These are phyloP conservation scores for Oscheius myriophilus DNA, from an alignment of 2,888 invertebrate species.

Conservation along the genomic window DNA sequence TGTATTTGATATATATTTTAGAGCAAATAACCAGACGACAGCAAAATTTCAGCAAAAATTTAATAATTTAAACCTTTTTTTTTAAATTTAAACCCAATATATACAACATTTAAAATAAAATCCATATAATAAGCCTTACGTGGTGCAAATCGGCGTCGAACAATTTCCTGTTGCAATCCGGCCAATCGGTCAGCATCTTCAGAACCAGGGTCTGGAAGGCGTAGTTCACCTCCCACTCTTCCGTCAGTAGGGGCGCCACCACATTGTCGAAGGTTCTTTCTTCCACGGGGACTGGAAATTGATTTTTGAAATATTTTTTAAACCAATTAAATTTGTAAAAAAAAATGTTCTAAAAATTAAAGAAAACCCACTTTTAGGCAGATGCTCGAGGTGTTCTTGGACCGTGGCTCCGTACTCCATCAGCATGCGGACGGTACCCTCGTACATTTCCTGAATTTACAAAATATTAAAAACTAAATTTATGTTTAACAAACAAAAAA, in stretches of 20 bases:
- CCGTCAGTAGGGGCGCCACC: slow-evolving; percentile 62
- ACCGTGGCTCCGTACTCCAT: slow-evolving; percentile 69
- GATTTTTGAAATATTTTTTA: too few relatives aligned
- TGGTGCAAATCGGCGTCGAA: slow-evolving; percentile 65
- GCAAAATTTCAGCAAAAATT: too few relatives aligned
- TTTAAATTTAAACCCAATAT: too few relatives aligned
- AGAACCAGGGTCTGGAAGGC: slow-evolving; percentile 66
- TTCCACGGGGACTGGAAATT: slow-evolving; percentile 39
- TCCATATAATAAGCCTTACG: slow-evolving; percentile 34
- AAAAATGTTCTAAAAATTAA: background rate
- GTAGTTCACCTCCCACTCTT: slow-evolving; percentile 67
- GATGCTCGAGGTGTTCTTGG: slow-evolving; percentile 64
- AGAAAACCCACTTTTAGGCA: slow-evolving; percentile 50
- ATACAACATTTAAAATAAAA: background rate
- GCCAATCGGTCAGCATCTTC: slow-evolving; percentile 71
- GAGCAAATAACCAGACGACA: too few relatives aligned
- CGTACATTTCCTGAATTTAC: slow-evolving; percentile 62
- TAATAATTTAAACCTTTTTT: too few relatives aligned
- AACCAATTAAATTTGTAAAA: background rate
- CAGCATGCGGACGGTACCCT: slow-evolving; percentile 66
- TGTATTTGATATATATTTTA: too few relatives aligned
- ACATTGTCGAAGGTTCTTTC: slow-evolving; percentile 63
- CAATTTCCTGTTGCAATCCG: slow-evolving; percentile 57
- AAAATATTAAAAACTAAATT: background rate
- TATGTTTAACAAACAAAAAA: background rate